Base-by-base conservation (phyloP, 2,797 vertebrate genomes). In the Botia almorhae region DNA sequence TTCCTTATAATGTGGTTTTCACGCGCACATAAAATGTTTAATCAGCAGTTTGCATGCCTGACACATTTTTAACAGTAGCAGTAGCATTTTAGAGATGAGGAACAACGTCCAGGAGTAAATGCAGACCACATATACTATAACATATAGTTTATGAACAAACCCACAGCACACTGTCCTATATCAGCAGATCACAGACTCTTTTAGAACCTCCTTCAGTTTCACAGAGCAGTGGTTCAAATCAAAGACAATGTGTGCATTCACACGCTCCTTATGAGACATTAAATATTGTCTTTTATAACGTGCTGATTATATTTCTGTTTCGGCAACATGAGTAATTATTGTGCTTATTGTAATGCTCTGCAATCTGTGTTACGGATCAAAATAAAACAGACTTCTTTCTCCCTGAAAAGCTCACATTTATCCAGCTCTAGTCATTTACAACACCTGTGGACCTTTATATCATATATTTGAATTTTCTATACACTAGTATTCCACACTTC, bases 1-100 rank as follows among this genome's bases (percentile, higher is more conserved):
- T 91, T 89, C 72, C 76, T 76, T 81, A 63, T 82, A 87, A 79
- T 85, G 78, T 71, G 76, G 82, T 80, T 85, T 33, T 46, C 43
- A 46, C 10, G 43, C 43, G 1, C 43, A 46, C 43, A 46, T 46
- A 46, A 46, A 46, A 46, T 11, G 43, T 46, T 64, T 80, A 67
- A 88, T 80, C 80, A 81, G 17, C 82, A 78, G 82, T 86, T 63
- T 71, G 82, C 83, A 68, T 68, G 82, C 70, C 14, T 71, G 65
- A 81, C 39, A 72, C 43, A 14, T 10, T n/a, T 51, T 39, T 63
- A 11, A 10, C 43, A 46, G 43, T 2, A 46, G 43, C 43, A 10
- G 26, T n/a, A n/a, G 17, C 11, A 26, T 4, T 2, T 53, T 12
- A 46, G 43, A 50, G 26, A 13, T n/a, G 19, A 46, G 21, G 4